Percentiles rank a stretch among this genome's conserved stretches.
These are phyloP conservation scores for Chaetops frenatus DNA, from an alignment of 2,113 vertebrate genomes.

Conservation along the genomic window DNA sequence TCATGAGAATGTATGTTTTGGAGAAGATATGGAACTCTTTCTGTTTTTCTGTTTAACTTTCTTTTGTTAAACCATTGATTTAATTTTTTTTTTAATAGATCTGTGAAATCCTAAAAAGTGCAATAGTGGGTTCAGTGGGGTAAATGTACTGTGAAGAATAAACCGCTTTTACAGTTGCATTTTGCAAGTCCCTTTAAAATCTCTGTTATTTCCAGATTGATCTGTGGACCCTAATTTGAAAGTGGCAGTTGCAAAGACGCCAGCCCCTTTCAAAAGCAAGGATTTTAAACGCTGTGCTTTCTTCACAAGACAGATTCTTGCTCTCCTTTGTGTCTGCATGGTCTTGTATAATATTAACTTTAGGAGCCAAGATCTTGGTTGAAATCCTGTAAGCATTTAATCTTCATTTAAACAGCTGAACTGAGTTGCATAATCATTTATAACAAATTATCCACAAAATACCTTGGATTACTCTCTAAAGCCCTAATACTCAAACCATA, in stretches of 20 bases:
- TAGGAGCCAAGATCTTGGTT: not conserved
- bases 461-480: not conserved
- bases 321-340: not conserved
- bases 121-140: not conserved
- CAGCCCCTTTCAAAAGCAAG: not conserved
- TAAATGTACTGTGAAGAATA: not conserved
- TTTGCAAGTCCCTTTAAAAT: not conserved
- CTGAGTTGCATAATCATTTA: not conserved
- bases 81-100: not conserved
- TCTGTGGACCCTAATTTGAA: not conserved
- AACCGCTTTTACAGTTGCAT: not conserved
- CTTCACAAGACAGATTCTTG: not conserved
- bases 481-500: not conserved
- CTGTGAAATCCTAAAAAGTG: not conserved
- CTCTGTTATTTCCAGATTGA: not conserved
- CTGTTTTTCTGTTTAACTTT: not conserved
- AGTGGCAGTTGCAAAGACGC: not conserved
- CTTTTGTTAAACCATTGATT: not conserved
- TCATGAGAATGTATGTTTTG: not conserved
- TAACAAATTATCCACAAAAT: not conserved
- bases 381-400: constrained; percentile 27
- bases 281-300: not conserved
- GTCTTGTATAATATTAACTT: not conserved
- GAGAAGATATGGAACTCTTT: not conserved
- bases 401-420: not conserved